These are phyloP conservation scores for Hyphantria cunea DNA, from an alignment of 1,140 invertebrate species.

Conservation along the genomic window DNA sequence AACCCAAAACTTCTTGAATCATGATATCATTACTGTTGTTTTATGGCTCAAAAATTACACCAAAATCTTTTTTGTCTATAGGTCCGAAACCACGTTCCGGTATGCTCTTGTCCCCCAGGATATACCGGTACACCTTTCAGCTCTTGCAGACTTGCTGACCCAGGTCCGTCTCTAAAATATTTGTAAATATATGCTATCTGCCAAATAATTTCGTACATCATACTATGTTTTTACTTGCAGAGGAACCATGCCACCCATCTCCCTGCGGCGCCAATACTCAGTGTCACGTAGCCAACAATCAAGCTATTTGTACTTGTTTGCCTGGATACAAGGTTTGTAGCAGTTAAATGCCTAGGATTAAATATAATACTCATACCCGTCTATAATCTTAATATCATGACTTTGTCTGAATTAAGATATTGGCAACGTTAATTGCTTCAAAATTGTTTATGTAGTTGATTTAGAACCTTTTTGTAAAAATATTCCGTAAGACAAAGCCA, in stretches of 20 bases:
- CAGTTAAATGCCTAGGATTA: not conserved
- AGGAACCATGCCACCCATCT: conserved; percentile 90
- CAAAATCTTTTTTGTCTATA: conserved; percentile 44
- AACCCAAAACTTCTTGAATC: no score
- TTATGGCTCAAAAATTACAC: not conserved
- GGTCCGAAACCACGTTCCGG: conserved; percentile 90
- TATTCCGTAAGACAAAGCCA: no score
- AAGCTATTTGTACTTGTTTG: conserved; percentile 89
- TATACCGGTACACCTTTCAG: conserved; percentile 92
- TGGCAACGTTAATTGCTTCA: no score
- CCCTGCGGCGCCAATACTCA: conserved; percentile 91
- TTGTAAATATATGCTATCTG: not conserved
- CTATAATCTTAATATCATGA: no score
- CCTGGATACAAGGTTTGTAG: conserved; percentile 83
- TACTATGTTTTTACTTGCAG: conserved; percentile 71
- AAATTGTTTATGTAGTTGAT: no score
- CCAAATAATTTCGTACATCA: not conserved
- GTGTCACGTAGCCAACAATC: conserved; percentile 88
- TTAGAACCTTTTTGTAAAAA: no score
- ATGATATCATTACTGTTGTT: not conserved
- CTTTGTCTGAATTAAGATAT: no score
- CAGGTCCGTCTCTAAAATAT: conserved; percentile 70
- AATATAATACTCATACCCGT: not conserved
- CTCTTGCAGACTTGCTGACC: conserved; percentile 84
- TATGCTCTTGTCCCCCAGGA: conserved; percentile 91